These are phyloP conservation scores for Myoxocephalus aenaeus DNA, from an alignment of 2,797 vertebrate species.

Conservation along the genomic window DNA sequence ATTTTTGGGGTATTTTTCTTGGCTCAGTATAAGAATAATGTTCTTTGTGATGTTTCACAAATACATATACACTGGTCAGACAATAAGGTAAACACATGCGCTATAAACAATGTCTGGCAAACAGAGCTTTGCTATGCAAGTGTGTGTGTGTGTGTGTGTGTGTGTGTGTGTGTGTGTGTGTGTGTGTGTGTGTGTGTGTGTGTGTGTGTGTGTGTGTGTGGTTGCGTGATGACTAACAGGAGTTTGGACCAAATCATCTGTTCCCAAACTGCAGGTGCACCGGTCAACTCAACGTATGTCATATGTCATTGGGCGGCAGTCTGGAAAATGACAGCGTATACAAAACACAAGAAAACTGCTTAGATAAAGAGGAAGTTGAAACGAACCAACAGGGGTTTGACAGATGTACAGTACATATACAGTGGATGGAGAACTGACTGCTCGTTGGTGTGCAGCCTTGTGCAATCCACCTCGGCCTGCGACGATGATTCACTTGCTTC, in stretches of 20 bases:
- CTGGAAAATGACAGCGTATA: conserved; percentile 67
- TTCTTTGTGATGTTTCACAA: conserved; percentile 44
- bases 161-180: background rate
- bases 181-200: conserved; percentile 3
- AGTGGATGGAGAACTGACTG: conserved; percentile 10
- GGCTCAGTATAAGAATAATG: conserved; percentile 46
- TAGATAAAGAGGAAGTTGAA: conserved; percentile 64
- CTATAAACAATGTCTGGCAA: conserved; percentile 68
- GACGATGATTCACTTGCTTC: conserved; percentile 50
- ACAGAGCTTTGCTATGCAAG: conserved; percentile 59
- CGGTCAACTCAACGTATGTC: conserved; percentile 53
- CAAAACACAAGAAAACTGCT: conserved; percentile 67
- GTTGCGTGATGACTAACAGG: conserved; percentile 37
- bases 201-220: background rate
- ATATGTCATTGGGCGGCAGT: conserved; percentile 61
- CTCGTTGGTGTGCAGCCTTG: conserved; percentile 24
- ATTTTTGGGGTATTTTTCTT: conserved; percentile 43
- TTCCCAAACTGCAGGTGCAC: conserved; percentile 66
- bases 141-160: background rate
- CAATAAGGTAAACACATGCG: conserved; percentile 55
- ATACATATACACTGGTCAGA: conserved; percentile 42
- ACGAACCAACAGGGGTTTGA: conserved; percentile 34
- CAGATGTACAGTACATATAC: conserved; percentile 49
- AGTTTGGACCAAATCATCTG: conserved; percentile 51
- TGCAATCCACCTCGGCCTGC: conserved; percentile 38